Percentiles rank a stretch among this genome's conserved stretches.
These are phyloP conservation scores for Troides helena DNA, from an alignment of 2,888 invertebrate genomes.

Conservation along the genomic window DNA sequence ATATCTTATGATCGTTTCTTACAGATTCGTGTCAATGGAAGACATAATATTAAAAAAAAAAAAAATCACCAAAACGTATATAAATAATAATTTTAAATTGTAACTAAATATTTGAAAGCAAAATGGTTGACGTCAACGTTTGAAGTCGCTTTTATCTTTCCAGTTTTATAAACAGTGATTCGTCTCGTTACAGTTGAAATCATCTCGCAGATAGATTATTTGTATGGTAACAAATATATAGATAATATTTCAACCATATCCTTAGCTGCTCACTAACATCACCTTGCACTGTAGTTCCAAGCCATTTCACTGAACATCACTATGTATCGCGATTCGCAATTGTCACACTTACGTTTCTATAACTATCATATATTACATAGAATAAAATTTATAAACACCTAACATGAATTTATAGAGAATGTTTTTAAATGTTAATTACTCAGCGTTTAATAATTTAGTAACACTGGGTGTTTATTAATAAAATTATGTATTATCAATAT, in stretches of 20 bases:
- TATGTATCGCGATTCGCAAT: slow-evolving; percentile 17
- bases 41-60: not conserved
- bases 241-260: not conserved
- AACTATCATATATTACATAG: not conserved
- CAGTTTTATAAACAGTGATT: not conserved
- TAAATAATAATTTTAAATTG: no score
- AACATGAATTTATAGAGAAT: not conserved
- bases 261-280: not conserved
- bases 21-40: not conserved
- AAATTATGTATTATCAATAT: not conserved
- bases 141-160: not conserved
- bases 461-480: not conserved
- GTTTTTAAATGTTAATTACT: not conserved
- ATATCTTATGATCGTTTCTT: not conserved
- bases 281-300: not conserved
- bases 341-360: not conserved
- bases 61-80: no score
- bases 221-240: not conserved
- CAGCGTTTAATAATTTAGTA: not conserved
- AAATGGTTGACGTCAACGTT: not conserved
- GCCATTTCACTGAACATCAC: not conserved
- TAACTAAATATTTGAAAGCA: not conserved
- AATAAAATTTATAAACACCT: not conserved
- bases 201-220: not conserved
- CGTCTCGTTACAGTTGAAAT: not conserved